Evolutionary conservation across 2,113 vertebrate species (phyloP), one percentile per base, ranked within the genome.

Genomic region (Plecotus auritus): DNA sequence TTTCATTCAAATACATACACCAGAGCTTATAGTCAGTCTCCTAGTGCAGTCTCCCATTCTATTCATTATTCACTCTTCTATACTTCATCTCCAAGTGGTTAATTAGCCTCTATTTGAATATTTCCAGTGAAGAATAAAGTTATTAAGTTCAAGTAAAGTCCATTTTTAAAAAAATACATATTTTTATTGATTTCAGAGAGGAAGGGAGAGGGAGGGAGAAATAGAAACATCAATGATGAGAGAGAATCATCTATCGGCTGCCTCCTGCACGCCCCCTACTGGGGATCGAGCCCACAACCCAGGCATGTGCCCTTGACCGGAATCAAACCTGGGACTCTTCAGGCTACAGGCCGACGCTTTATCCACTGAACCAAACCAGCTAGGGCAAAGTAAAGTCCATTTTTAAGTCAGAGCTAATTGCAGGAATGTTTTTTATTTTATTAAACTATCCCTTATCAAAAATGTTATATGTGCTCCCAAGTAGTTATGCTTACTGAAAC

Each of bases 401-500:
- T 85, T 91, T n/a, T 26, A 95, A 91, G 64, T 74, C 35, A 88
- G 17, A 47, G 54, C 26, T 86, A 77, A 78, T 4, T 89, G 5
- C 8, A 59, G 37, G 45, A 87, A 85, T 90, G 40, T 47, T 92
- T 94, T 92, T 81, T 7, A 56, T 73, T 40, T 77, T 32, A 56
- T 10, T 78, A 94, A 66, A 91, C 16, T 61, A 66, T 54, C 20
- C n/a, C 35, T 87, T 74, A 84, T 49, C 74, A 94, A 96, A 91
- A 94, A 87, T 32, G 54, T 72, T 76, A 17, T 28, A 77, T 88
- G 77, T 92, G 47, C 51, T 72, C 64, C 4, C 45, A 90, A 91
- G 49, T 0, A 45, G 7, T 35, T 22, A 80, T 40, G 35, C 23
- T 78, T 83, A 81, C 26, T 87, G 30, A 81, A 95, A 47, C 61